Conservation (phyloP, 2,888 invertebrate species). For the Trissolcus japonicus region DNA sequence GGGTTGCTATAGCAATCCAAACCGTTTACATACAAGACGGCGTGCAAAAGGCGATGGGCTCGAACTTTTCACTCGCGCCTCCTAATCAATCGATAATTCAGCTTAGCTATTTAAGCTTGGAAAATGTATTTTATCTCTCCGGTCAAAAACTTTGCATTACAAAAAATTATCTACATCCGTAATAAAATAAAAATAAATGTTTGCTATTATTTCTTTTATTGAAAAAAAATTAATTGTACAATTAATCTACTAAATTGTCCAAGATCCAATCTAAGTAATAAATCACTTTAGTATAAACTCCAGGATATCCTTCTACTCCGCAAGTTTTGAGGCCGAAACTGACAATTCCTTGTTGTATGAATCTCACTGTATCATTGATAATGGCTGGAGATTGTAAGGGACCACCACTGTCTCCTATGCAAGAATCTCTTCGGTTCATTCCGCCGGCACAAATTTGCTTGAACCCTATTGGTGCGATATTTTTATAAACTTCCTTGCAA, state of each 20-base stretch:
- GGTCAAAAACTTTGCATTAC: not conserved
- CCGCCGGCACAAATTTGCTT: conserved; percentile 82
- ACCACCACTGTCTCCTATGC: conserved; percentile 84
- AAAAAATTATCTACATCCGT: not conserved
- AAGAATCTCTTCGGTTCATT: conserved; percentile 79
- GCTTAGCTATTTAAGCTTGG: not conserved
- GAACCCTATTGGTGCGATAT: conserved; percentile 70
- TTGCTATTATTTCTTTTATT: not conserved
- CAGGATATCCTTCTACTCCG: conserved; percentile 73
- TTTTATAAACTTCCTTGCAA: conserved; percentile 67
- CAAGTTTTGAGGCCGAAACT: conserved; percentile 75
- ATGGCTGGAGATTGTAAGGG: conserved; percentile 78
- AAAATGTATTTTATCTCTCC: not conserved
- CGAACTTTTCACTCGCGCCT: not conserved
- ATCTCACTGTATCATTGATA: conserved; percentile 72
- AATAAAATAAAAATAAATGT: not conserved
- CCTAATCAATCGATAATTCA: not conserved
- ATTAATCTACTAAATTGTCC: conserved; percentile 66
- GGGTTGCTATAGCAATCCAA: conserved; percentile 41
- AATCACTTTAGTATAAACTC: conserved; percentile 75
- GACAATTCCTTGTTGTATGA: conserved; percentile 81
- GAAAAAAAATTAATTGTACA: not conserved
- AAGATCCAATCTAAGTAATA: conserved; percentile 77
- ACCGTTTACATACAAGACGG: conserved; percentile 20
- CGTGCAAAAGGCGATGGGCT: not conserved